phyloP scores from a whole-genome alignment of 2,888 invertebrate genomes.

The Laspeyria flexula region DNA sequence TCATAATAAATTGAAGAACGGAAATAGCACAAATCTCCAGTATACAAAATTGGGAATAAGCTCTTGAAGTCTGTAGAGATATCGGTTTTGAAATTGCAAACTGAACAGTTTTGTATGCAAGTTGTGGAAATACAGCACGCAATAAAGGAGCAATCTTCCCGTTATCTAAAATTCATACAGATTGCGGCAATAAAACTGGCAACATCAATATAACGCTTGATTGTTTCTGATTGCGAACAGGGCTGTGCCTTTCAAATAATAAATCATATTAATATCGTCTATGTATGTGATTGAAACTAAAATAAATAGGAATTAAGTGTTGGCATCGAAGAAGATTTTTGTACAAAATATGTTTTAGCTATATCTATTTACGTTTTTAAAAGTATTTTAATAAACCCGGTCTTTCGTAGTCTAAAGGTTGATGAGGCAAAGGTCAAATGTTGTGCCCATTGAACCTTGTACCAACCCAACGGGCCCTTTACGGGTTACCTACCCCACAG shows the following conservation, averaged over 20 bases:
- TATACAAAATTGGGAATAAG: no score
- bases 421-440: slow-evolving; percentile 8
- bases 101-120: slow-evolving; percentile 19
- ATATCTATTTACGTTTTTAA: no score
- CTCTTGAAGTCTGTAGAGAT: slow-evolving; percentile 6
- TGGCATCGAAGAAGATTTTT: no score
- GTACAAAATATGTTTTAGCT: no score
- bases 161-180: slow-evolving; percentile 69
- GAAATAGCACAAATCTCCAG: no score
- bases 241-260: slow-evolving; percentile 29
- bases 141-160: slow-evolving; percentile 51
- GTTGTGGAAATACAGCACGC: slow-evolving; percentile 26
- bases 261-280: neutral
- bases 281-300: no score
- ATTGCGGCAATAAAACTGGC: slow-evolving; percentile 65
- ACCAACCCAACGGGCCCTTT: slow-evolving; percentile 3
- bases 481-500: neutral
- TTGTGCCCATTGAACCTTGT: slow-evolving; percentile 8
- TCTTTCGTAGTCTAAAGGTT: no score
- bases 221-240: slow-evolving; percentile 55
- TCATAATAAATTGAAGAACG: no score
- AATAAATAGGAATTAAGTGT: no score
- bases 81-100: slow-evolving; percentile 18
- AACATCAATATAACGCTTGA: slow-evolving; percentile 61
- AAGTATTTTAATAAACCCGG: no score